Base-by-base conservation (phyloP, 2,797 vertebrate genomes). In the Anguilla anguilla region DNA sequence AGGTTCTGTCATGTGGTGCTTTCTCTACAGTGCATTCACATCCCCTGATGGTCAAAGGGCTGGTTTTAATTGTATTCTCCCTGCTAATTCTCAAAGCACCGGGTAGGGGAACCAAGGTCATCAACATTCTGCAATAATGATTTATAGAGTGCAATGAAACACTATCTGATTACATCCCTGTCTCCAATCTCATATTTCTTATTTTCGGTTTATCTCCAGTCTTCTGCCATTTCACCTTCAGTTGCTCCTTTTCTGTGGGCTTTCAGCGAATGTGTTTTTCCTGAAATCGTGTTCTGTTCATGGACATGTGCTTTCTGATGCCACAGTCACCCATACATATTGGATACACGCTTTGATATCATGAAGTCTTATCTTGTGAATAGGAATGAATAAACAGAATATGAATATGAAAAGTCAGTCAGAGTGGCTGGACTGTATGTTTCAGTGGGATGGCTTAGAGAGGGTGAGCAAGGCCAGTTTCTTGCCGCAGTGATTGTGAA, bases 31-130 rank as follows among this genome's bases (percentile, higher is more conserved):
- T 35, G 55, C 74, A 83, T 17, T 61, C 81, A 57, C 17, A 31
- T 82, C 43, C 13, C n/a, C 22, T 46, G 57, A 89, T 88, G 90
- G 88, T 90, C 91, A 93, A 43, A 92, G 89, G 90, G 81, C 86
- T 69, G 86, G 89, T 77, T 88, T 94, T 88, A 88, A 53, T 88
- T 79, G 85, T 67, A n/a, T 92, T 88, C 89, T 90, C 90, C 91
- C 91, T 92, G 91, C 89, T 93, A 89, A 92, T 91, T 91, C 87
- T 93, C 85, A 88, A 91, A 92, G 91, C 91, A 92, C 90, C 92
- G 86, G 86, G 91, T 69, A 88, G 91, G 87, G 64, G 86, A 91
- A 89, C 43, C 72, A 28, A 22, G n/a, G 11, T 61, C 89, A 89
- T 92, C 93, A 92, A 91, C 91, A 90, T 53, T 10, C 72, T 31